Evolutionary conservation across 2,888 invertebrate species (phyloP).

Genomic region (Netelia fuscicornis): DNA sequence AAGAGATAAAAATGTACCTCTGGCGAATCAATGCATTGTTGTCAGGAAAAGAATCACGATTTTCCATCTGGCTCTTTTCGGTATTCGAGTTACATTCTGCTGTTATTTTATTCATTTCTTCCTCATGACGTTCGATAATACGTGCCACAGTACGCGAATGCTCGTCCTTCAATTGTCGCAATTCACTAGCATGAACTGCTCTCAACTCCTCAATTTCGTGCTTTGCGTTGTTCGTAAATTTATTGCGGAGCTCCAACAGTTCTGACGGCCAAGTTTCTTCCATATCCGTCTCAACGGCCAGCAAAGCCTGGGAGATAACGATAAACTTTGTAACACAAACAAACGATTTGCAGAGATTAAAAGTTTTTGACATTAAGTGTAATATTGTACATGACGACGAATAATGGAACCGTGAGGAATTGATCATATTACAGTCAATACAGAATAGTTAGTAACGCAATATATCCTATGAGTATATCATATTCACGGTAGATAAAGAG

Average conservation of each 20-base stretch:
- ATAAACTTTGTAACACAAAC: constrained; percentile 14
- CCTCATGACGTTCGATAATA: constrained; percentile 76
- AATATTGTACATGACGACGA: background rate
- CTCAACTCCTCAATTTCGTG: constrained; percentile 87
- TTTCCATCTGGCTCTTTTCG: constrained; percentile 45
- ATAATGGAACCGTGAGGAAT: background rate
- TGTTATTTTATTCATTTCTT: constrained; percentile 74
- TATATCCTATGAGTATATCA: background rate
- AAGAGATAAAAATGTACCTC: constrained; percentile 84
- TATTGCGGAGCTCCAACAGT: constrained; percentile 90
- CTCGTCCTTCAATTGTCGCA: constrained; percentile 82
- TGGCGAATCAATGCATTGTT: constrained; percentile 86
- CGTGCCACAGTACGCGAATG: constrained; percentile 72
- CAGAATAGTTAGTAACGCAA: background rate
- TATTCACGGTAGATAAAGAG: background rate
- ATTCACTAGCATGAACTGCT: constrained; percentile 88
- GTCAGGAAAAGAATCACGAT: constrained; percentile 56
- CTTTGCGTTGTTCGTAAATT: constrained; percentile 89
- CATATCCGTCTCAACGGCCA: constrained; percentile 89
- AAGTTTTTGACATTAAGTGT: background rate
- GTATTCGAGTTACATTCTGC: constrained; percentile 47
- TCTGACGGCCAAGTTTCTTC: constrained; percentile 91
- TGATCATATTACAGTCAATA: constrained; percentile 14
- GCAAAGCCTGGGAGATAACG: constrained; percentile 87
- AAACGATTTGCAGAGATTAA: background rate